A percentile compares a stretch with the other conserved stretches of the same genome.
Conservation (phyloP, 2,113 vertebrate genomes). For the Petaurus breviceps region DNA sequence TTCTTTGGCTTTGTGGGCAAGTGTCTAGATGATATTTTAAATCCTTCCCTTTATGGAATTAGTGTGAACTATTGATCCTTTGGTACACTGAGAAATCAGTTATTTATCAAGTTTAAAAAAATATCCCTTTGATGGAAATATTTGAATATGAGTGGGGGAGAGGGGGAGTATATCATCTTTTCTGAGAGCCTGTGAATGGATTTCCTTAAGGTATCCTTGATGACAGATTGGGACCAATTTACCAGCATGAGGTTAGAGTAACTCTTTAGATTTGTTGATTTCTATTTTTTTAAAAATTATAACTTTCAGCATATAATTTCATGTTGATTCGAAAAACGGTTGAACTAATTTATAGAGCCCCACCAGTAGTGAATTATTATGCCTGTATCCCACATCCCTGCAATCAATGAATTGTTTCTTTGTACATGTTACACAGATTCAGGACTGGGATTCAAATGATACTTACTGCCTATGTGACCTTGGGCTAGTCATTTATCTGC, state of each 20-base stretch:
- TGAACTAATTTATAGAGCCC: neutral
- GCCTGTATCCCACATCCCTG: neutral
- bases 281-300: neutral
- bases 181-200: neutral
- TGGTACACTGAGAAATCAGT: neutral
- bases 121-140: neutral
- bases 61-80: neutral
- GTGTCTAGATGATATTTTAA: neutral
- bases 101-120: neutral
- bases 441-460: neutral
- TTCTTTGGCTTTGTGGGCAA: neutral
- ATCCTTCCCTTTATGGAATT: neutral
- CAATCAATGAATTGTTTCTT: neutral
- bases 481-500: neutral
- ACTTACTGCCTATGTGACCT: neutral
- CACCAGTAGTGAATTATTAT: neutral
- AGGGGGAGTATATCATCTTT: neutral
- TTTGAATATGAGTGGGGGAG: neutral
- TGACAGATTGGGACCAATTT: neutral
- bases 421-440: neutral
- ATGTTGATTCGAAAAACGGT: neutral
- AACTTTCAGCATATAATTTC: neutral
- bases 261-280: neutral
- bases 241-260: neutral
- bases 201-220: neutral